Evolutionary conservation across 2,888 invertebrate species (phyloP).

Genomic region (Siphlonurus alternatus): DNA sequence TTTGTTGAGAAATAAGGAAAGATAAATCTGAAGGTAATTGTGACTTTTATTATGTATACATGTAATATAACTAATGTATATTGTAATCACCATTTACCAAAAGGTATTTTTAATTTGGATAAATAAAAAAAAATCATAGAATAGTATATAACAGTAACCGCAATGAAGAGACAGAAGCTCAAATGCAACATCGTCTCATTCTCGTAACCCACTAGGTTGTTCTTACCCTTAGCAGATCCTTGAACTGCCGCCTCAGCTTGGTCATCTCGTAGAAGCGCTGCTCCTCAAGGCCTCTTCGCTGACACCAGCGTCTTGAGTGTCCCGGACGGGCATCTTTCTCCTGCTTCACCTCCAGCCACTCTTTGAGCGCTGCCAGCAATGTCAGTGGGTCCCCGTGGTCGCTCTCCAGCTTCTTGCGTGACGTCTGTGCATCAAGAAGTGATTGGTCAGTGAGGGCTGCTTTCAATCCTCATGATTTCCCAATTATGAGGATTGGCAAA

Average conservation of each 20-base stretch:
- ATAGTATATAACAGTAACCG: too few relatives aligned
- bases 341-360: constrained; percentile 72
- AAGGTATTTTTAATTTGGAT: too few relatives aligned
- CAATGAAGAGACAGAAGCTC: too few relatives aligned
- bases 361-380: constrained; percentile 67
- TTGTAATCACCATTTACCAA: too few relatives aligned
- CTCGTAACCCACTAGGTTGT: too few relatives aligned
- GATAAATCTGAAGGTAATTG: too few relatives aligned
- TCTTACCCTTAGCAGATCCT: constrained; percentile 64
- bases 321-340: constrained; percentile 19
- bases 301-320: constrained; percentile 64
- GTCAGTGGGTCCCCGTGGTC: constrained; percentile 94
- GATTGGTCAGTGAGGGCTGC: not conserved
- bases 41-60: too few relatives aligned
- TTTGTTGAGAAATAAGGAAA: too few relatives aligned
- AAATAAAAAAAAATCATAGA: too few relatives aligned
- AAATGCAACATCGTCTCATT: too few relatives aligned
- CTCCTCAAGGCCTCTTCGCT: constrained; percentile 80
- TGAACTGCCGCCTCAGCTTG: constrained; percentile 79
- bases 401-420: constrained; percentile 66
- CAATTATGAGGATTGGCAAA: too few relatives aligned
- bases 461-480: not conserved
- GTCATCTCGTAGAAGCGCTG: constrained; percentile 94
- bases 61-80: too few relatives aligned
- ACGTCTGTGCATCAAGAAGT: constrained; percentile 43